Base-by-base conservation (phyloP, 2,113 vertebrate species). In the Neomonachus schauinslandi region DNA sequence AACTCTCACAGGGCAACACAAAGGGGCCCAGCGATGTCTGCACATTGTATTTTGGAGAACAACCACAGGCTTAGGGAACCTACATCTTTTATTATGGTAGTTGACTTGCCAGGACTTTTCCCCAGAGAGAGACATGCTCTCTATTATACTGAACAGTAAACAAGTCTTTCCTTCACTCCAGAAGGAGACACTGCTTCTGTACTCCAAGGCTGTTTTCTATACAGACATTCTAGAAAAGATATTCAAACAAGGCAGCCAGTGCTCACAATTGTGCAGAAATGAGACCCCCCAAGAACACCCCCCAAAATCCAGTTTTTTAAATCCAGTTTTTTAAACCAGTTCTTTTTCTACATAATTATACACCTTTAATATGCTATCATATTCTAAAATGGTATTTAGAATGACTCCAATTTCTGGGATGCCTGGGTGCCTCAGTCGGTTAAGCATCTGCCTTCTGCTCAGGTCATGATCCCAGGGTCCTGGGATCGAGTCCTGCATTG, bases 1-100 rank as follows among this genome's bases (percentile, higher is more conserved):
- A n/a, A 1, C 18, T 63, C n/a, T 31, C 46, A 33, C 33, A 83
- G 89, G 69, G 4, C n/a, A n/a, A n/a, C 42, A 61, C 4, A 63
- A 63, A 72, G 13, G 11, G 36, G 12, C 3, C 36, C 57, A 10
- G n/a, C 0, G 9, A 26, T 6, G 1, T 5, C 3, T 46, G 22
- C 33, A 14, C 3, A 14, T 18, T 31, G 18, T 18, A 69, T 8
- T 12, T 3, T 5, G 39, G 28, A 69, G 36, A 59, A 22, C 6
- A 19, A 11, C 4, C 11, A 31, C 11, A 13, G 55, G 26, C 21
- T 63, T 51, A 80, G n/a, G 18, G 15, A 63, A 63, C 10, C 14
- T 21, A 10, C 11, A 26, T 28, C 51, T 31, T 31, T 69, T 26
- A 51, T 51, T 14, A 51, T 5, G 9, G n/a, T n/a, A 16, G 19